phyloP scores from a whole-genome alignment of 2,888 invertebrate genomes.

The Fabriciana adippe region DNA sequence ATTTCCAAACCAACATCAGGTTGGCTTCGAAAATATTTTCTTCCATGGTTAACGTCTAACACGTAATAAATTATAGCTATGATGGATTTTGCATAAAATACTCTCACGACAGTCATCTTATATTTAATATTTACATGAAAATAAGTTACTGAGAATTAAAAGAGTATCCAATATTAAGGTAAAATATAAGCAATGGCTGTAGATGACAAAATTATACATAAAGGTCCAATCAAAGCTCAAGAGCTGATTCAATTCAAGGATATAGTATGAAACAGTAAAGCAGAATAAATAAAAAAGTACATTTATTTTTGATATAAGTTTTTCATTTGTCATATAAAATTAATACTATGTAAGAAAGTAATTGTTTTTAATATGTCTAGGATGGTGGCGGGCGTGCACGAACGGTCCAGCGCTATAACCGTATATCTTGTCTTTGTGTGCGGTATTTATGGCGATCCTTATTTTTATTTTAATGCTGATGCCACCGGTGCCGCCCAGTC shows the following conservation, averaged over 20 bases:
- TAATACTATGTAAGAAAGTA: conserved; percentile 40
- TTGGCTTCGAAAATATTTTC: conserved; percentile 21
- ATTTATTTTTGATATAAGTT: conserved; percentile 6
- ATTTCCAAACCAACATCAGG: conserved; percentile 30
- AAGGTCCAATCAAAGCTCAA: too few relatives aligned
- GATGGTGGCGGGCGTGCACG: conserved; percentile 40
- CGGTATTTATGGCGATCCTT: conserved; percentile 76
- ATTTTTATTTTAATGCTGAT: conserved; percentile 83
- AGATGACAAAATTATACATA: too few relatives aligned
- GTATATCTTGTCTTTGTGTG: conserved; percentile 80
- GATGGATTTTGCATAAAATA: conserved; percentile 17
- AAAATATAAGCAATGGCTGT: too few relatives aligned
- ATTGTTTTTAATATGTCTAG: conserved; percentile 46
- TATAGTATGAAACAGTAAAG: not conserved
- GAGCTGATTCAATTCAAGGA: not conserved
- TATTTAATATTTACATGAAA: not conserved
- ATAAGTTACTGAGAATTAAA: not conserved
- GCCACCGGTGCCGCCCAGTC: conserved; percentile 76
- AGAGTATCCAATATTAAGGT: too few relatives aligned
- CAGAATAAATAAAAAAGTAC: not conserved
- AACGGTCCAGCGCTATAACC: conserved; percentile 74
- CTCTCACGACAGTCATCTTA: not conserved
- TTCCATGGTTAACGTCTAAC: conserved; percentile 11
- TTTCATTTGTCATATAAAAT: conserved; percentile 14
- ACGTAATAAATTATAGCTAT: conserved; percentile 20